phyloP scores from a whole-genome alignment of 2,888 invertebrate species.

The Beris morrisii region DNA sequence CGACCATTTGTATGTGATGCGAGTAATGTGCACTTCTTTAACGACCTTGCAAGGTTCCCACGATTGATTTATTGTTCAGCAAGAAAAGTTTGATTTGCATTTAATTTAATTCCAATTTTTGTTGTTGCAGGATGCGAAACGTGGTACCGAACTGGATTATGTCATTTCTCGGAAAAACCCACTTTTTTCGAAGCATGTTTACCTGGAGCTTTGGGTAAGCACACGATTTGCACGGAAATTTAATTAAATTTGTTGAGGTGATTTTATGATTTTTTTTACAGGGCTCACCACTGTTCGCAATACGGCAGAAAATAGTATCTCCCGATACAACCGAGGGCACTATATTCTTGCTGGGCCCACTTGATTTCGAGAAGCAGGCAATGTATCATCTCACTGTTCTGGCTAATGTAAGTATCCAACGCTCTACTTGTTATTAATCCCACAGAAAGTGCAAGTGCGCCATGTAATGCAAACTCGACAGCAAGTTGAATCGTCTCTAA shows the following conservation, averaged over 20 bases:
- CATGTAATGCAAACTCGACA: constrained; percentile 9
- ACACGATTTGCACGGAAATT: constrained; percentile 9
- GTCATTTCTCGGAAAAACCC: constrained; percentile 80
- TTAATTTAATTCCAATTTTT: constrained; percentile 29
- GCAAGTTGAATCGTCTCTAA: neutral
- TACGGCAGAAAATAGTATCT: constrained; percentile 74
- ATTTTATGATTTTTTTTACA: constrained; percentile 45
- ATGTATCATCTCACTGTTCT: constrained; percentile 85
- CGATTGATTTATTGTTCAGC: constrained; percentile 25
- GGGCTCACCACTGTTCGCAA: constrained; percentile 76
- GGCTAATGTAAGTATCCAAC: constrained; percentile 72
- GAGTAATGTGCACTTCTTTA: constrained; percentile 4
- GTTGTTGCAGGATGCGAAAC: constrained; percentile 68
- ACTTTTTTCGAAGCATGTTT: constrained; percentile 73
- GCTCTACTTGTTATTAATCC: neutral
- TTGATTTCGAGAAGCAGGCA: constrained; percentile 88
- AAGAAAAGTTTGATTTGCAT: constrained; percentile 22
- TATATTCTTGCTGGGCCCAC: constrained; percentile 72
- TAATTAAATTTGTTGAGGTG: neutral
- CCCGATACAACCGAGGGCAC: constrained; percentile 79
- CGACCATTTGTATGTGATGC: constrained; percentile 15
- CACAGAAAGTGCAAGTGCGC: constrained; percentile 1
- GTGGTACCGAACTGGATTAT: constrained; percentile 80
- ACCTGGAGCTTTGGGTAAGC: constrained; percentile 80
- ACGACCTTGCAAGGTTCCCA: constrained; percentile 33